Conservation (phyloP, 2,888 invertebrate genomes). For the Philereme vetulata region DNA sequence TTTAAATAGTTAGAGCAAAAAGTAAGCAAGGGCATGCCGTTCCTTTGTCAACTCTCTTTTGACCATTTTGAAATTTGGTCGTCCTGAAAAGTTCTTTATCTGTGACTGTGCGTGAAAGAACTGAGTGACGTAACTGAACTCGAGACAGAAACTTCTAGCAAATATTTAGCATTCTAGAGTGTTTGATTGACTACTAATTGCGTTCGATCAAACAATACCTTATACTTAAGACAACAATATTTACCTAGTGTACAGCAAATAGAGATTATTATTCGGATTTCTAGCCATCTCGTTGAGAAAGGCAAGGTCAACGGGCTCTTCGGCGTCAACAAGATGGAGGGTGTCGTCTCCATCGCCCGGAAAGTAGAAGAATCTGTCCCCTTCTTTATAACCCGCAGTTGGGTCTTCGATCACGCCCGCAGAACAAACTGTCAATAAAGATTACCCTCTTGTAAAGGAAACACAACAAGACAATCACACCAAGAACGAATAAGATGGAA, state of each 20-base stretch:
- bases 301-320: constrained; percentile 46
- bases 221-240: background rate
- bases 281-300: constrained; percentile 43
- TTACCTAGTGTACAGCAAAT: constrained; percentile 58
- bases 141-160: no score
- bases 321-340: constrained; percentile 50
- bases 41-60: no score
- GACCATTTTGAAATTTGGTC: no score
- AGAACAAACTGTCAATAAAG: constrained; percentile 45
- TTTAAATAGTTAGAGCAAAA: no score
- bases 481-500: background rate
- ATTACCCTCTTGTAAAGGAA: background rate
- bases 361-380: constrained; percentile 57
- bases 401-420: constrained; percentile 53
- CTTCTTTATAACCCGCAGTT: constrained; percentile 49
- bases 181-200: no score
- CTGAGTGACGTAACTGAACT: no score
- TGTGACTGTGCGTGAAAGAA: no score
- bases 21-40: no score
- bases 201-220: background rate
- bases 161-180: no score
- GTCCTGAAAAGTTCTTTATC: no score
- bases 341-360: constrained; percentile 54
- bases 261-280: constrained; percentile 49
- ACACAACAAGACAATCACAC: background rate